phyloP scores from a whole-genome alignment of 2,113 vertebrate species.

The Taurulus bubalis region DNA sequence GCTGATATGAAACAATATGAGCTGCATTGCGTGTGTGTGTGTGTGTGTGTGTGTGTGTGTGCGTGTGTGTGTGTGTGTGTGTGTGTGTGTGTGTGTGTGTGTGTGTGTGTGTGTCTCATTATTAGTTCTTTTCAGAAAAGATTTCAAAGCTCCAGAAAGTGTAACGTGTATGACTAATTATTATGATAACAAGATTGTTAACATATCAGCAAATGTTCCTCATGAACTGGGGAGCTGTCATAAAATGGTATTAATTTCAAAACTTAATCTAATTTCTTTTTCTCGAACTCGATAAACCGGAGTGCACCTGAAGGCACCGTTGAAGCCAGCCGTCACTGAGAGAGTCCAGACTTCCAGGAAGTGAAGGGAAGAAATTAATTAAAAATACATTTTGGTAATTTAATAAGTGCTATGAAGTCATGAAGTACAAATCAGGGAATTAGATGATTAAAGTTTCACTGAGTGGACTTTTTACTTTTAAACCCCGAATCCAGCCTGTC shows the following conservation, averaged over 20 bases:
- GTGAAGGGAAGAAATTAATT: background rate
- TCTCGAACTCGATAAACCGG: background rate
- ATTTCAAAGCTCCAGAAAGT: too few species aligned
- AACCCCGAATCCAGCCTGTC: background rate
- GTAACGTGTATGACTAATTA: too few species aligned
- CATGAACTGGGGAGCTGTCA: background rate
- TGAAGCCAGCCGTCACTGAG: background rate
- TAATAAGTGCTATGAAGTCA: background rate
- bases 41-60: too few species aligned
- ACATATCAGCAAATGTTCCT: too few species aligned
- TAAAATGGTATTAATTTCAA: too few species aligned
- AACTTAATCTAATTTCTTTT: background rate
- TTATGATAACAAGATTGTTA: too few species aligned
- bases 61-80: too few species aligned
- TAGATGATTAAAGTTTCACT: background rate
- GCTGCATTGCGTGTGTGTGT: too few species aligned
- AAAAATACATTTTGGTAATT: background rate
- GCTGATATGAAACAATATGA: too few species aligned
- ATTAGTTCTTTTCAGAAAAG: too few species aligned
- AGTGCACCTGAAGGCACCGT: slow-evolving; percentile 18
- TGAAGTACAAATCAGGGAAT: background rate
- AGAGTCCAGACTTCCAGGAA: background rate
- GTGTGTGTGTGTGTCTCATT: too few species aligned
- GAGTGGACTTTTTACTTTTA: background rate
- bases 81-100: too few species aligned